A percentile compares a stretch with the other conserved stretches of the same genome.
These are phyloP conservation scores for Andrena marginata DNA, from an alignment of 2,888 invertebrate species.

Conservation along the genomic window DNA sequence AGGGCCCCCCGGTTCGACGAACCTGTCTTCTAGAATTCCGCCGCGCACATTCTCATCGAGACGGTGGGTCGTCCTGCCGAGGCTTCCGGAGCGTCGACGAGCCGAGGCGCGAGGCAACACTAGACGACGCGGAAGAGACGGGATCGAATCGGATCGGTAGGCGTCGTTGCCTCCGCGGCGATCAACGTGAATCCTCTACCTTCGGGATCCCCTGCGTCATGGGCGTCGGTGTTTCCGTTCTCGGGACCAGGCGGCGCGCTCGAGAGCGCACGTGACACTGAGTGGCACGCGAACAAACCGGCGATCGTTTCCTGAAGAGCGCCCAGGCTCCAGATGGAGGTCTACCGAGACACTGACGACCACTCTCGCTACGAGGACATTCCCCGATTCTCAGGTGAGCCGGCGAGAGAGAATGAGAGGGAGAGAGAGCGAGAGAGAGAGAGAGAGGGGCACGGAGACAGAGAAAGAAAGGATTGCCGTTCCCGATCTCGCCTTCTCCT, in stretches of 20 bases:
- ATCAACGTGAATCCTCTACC: slow-evolving; percentile 39
- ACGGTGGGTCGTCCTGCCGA: slow-evolving; percentile 3
- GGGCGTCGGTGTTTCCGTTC: slow-evolving; percentile 8
- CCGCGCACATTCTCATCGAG: slow-evolving; percentile 13
- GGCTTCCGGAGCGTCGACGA: not conserved
- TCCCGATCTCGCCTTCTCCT: slow-evolving; percentile 51
- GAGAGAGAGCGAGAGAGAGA: slow-evolving; percentile 20
- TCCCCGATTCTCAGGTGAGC: slow-evolving; percentile 69
- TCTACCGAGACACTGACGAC: slow-evolving; percentile 74
- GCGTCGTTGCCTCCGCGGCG: not conserved
- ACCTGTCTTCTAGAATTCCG: not conserved
- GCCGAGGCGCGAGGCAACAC: not conserved
- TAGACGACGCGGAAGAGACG: not conserved
- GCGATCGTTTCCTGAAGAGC: slow-evolving; percentile 43
- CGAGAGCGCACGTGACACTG: slow-evolving; percentile 47
- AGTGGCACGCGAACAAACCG: slow-evolving; percentile 41
- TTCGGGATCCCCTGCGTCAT: slow-evolving; percentile 23
- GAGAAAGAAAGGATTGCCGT: slow-evolving; percentile 44
- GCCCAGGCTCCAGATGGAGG: slow-evolving; percentile 68
- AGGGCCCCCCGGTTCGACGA: not conserved
- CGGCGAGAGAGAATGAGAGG: slow-evolving; percentile 30
- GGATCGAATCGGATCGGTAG: slow-evolving; percentile 13
- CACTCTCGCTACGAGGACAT: slow-evolving; percentile 70
- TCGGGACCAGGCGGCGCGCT: slow-evolving; percentile 6
- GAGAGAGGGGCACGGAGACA: not conserved